Base-by-base conservation (phyloP, 2,888 invertebrate genomes). In the Ceraclea dissimilis region DNA sequence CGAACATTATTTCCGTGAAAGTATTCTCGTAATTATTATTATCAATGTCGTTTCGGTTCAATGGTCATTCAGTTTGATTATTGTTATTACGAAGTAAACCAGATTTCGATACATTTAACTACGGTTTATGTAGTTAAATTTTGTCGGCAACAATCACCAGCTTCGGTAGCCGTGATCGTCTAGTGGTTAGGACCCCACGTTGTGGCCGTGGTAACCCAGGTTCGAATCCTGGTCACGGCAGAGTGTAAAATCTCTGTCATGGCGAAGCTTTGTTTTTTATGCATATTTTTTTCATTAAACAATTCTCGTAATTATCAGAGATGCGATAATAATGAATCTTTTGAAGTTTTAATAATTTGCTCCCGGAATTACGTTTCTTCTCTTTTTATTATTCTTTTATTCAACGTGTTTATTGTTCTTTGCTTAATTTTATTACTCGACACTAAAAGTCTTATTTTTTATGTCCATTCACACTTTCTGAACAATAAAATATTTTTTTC, bases 161-260 rank as follows among this genome's bases (percentile, higher is more conserved):
- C 49, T 26, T 17, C 58, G 49, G 17, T 65, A 69, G 75, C 75
- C 75, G 76, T 75, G 74, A 76, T 76, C 75, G 76, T 77, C 73
- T 76, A 77, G 77, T 78, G 76, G 76, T 78, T 76, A 78, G 76
- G 74, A 78, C 76, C 70, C 74, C 74, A 74, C 77, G 77, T 78
- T 78, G 77, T 78, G 77, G 77, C 77, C 77, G 77, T 74, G 74
- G 74, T 74, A 78, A 78, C 77, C 77, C 77, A 75, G 77, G 76
- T 78, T 78, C 76, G 76, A 78, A 75, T 78, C 78, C 77, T 76
- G 76, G 77, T 77, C 75, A 76, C 76, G 76, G 76, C 76, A 77
- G 59, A 54, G 58, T 26, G 2, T 6, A 21, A 39, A n/a, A 22
- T 21, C 49, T 19, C 49, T 49, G 49, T 49, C 49, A 49, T 49